These are phyloP conservation scores for Ladona fulva DNA, from an alignment of 1,140 invertebrate species.

Conservation along the genomic window DNA sequence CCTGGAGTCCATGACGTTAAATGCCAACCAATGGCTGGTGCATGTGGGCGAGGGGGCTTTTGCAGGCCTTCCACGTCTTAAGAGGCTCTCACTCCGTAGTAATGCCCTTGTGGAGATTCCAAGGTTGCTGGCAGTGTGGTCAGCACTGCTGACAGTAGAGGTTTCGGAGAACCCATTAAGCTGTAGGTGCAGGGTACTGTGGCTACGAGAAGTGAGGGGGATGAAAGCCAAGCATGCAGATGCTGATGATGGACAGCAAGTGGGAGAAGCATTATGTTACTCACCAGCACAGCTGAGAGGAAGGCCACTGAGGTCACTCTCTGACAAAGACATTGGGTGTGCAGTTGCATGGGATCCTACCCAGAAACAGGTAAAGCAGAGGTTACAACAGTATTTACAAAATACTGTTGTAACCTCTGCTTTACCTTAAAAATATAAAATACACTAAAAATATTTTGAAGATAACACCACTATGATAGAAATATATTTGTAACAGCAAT, in stretches of 20 bases:
- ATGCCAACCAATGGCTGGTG: conserved; percentile 62
- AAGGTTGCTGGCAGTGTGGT: conserved; percentile 67
- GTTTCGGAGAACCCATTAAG: conserved; percentile 72
- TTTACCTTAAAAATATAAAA: no score
- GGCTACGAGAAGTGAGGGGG: conserved; percentile 63
- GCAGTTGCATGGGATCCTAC: conserved; percentile 58
- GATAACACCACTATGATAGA: no score
- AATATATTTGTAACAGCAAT: no score
- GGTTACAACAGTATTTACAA: no score
- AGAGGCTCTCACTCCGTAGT: conserved; percentile 62
- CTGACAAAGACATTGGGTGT: conserved; percentile 68
- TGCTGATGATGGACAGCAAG: conserved; percentile 32
- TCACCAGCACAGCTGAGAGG: conserved; percentile 60
- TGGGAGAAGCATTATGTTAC: conserved; percentile 62
- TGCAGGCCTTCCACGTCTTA: conserved; percentile 64
- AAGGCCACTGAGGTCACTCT: conserved; percentile 54
- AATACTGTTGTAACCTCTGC: no score
- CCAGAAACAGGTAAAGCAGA: conserved; percentile 30
- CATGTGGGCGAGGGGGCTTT: conserved; percentile 63
- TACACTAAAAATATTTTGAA: no score
- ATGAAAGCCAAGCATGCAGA: conserved; percentile 46
- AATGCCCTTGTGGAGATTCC: conserved; percentile 64
- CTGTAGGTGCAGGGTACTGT: conserved; percentile 71
- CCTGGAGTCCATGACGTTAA: conserved; percentile 63
- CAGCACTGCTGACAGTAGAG: conserved; percentile 63